phyloP scores from a whole-genome alignment of 2,888 invertebrate species.

The Nyleta sp. region DNA sequence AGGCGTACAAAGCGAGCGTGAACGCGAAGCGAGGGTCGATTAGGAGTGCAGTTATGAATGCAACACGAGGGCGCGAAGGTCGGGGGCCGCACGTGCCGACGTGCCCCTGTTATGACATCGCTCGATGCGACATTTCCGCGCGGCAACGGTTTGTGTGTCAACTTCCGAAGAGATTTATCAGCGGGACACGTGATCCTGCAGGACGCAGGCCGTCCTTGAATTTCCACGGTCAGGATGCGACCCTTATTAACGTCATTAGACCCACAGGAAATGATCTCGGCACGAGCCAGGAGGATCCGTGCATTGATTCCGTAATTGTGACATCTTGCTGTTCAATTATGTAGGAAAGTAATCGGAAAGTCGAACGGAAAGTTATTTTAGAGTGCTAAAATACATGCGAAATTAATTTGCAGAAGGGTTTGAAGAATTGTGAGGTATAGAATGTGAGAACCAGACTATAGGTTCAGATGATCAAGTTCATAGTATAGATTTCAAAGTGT shows the following conservation, averaged over 20 bases:
- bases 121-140: constrained; percentile 75
- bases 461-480: no score
- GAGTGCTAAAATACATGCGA: no score
- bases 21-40: constrained; percentile 54
- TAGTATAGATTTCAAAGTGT: no score
- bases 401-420: no score
- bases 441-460: no score
- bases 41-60: constrained; percentile 72
- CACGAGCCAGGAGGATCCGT: constrained; percentile 16
- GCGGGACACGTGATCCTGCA: constrained; percentile 71
- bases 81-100: constrained; percentile 76
- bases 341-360: constrained; percentile 5
- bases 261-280: constrained; percentile 41
- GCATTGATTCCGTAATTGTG: constrained; percentile 43
- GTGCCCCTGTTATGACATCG: constrained; percentile 80
- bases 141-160: constrained; percentile 67
- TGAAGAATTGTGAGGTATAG: no score
- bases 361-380: no score
- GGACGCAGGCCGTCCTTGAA: constrained; percentile 71
- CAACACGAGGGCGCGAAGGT: constrained; percentile 74
- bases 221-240: constrained; percentile 61
- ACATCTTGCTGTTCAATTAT: constrained; percentile 27
- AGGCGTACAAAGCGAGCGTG: constrained; percentile 27
- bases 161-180: constrained; percentile 76
- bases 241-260: constrained; percentile 64